A percentile compares a stretch with the other conserved stretches of the same genome.
Conservation (phyloP, 2,113 vertebrate genomes). For the Hepsetus odoe region DNA sequence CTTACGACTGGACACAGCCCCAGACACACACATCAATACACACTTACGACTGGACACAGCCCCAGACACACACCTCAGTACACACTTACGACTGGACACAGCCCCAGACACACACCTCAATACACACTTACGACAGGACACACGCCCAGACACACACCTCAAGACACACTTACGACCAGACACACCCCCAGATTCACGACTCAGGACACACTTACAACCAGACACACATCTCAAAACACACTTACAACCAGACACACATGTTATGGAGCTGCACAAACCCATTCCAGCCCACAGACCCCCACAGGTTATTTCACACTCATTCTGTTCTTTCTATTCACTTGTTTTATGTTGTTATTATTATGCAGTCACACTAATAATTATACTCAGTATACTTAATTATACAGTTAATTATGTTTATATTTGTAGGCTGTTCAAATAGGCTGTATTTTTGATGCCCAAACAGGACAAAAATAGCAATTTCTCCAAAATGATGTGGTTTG, state of each 20-base stretch:
- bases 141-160: not conserved
- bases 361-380: no score
- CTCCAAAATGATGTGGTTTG: no score
- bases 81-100: not conserved
- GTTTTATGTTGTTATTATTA: no score
- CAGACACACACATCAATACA: no score
- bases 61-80: not conserved
- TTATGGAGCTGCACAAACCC: conserved; percentile 45
- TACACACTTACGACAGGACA: not conserved
- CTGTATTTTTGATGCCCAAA: no score
- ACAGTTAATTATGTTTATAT: no score
- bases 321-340: not conserved
- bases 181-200: conserved; percentile 28
- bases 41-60: no score
- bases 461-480: no score
- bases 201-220: not conserved
- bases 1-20: no score
- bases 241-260: conserved; percentile 31
- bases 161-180: conserved; percentile 2
- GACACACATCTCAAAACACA: not conserved
- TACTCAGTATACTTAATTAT: no score
- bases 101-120: not conserved
- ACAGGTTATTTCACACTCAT: conserved; percentile 53
- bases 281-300: conserved; percentile 49
- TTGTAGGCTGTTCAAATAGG: no score